Evolutionary conservation across 2,888 invertebrate genomes (phyloP).

Genomic region (Octodonta nipae): DNA sequence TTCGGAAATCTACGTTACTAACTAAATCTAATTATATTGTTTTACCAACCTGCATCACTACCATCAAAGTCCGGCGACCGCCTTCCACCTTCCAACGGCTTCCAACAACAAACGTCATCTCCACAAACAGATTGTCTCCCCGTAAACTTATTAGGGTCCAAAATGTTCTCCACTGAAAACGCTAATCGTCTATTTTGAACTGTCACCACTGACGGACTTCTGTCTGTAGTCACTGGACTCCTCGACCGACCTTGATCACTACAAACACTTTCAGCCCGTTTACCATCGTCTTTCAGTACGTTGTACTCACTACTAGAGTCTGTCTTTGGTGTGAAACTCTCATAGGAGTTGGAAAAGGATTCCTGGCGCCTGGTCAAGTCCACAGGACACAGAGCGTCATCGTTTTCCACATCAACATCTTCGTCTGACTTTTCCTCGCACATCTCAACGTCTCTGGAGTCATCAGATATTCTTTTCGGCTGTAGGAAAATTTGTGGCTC

Average conservation of each 20-base stretch:
- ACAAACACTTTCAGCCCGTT: slow-evolving; percentile 36
- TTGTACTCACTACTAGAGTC: slow-evolving; percentile 24
- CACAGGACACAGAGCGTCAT: slow-evolving; percentile 34
- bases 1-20: neutral
- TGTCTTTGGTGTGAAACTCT: slow-evolving; percentile 19
- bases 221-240: slow-evolving; percentile 23
- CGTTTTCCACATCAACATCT: slow-evolving; percentile 35
- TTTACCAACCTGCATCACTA: slow-evolving; percentile 37
- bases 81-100: slow-evolving; percentile 34
- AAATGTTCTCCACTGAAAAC: slow-evolving; percentile 80
- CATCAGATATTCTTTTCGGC: slow-evolving; percentile 25
- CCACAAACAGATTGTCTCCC: slow-evolving; percentile 42
- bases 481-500: neutral
- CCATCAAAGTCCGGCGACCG: slow-evolving; percentile 41
- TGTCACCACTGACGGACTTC: slow-evolving; percentile 27
- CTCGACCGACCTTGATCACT: slow-evolving; percentile 34
- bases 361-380: slow-evolving; percentile 35
- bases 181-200: slow-evolving; percentile 56
- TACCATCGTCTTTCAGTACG: slow-evolving; percentile 24
- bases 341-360: slow-evolving; percentile 25
- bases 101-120: slow-evolving; percentile 39
- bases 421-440: slow-evolving; percentile 30
- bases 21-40: neutral
- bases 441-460: slow-evolving; percentile 32
- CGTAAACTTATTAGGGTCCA: slow-evolving; percentile 83